Conservation (phyloP, 2,797 vertebrate genomes). For the Paratrypauchen microcephalus region DNA sequence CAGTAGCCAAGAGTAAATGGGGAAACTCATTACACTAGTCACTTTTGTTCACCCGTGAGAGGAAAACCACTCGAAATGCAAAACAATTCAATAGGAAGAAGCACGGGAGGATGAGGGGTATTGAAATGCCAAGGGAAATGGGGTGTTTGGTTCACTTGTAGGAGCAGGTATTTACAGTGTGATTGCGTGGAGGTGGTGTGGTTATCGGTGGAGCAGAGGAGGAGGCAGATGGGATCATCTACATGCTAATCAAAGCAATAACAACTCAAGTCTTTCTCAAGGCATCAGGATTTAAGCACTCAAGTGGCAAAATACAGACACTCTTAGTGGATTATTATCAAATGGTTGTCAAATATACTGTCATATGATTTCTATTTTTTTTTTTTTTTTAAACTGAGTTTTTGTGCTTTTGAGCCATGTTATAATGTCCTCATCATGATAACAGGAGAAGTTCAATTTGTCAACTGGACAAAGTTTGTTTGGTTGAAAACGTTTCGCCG, state of each 20-base stretch:
- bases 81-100: constrained; percentile 5
- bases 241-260: constrained; percentile 22
- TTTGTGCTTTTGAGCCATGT: too few relatives aligned
- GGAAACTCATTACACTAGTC: constrained; percentile 66
- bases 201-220: constrained; percentile 31
- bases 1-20: constrained; percentile 51
- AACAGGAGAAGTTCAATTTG: too few relatives aligned
- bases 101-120: constrained; percentile 11
- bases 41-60: constrained; percentile 65
- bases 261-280: too few relatives aligned
- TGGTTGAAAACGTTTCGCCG: too few relatives aligned
- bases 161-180: constrained; percentile 28
- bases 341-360: too few relatives aligned
- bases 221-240: constrained; percentile 8
- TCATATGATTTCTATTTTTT: too few relatives aligned
- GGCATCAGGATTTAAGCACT: too few relatives aligned
- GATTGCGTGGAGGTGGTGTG: constrained; percentile 27
- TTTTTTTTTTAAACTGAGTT: too few relatives aligned
- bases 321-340: too few relatives aligned
- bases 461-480: too few relatives aligned
- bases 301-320: too few relatives aligned
- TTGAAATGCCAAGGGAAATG: constrained; percentile 26
- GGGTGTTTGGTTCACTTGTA: constrained; percentile 41
- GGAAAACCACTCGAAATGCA: constrained; percentile 38
- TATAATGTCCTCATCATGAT: too few relatives aligned